Conservation (phyloP, 2,888 invertebrate genomes). For the Drosophila imparisetae region DNA sequence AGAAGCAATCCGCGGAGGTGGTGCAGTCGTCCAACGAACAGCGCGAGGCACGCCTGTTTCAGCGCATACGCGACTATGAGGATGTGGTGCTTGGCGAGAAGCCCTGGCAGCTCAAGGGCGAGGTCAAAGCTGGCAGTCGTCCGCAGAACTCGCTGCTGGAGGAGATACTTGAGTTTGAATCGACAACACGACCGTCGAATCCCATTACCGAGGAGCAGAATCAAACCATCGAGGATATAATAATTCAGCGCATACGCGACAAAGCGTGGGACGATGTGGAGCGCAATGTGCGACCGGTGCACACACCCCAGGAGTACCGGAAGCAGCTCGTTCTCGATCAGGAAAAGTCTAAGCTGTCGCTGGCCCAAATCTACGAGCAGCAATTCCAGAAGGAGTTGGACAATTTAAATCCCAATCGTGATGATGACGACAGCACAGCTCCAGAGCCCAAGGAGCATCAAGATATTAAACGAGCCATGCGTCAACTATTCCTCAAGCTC, state of each 20-base stretch:
- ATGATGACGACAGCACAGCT: constrained; percentile 85
- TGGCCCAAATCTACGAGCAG: constrained; percentile 97
- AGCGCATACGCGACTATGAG: constrained; percentile 90
- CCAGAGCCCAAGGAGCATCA: constrained; percentile 91
- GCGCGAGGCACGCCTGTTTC: constrained; percentile 89
- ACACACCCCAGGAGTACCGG: constrained; percentile 93
- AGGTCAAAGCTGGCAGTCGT: constrained; percentile 90
- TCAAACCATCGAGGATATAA: constrained; percentile 93
- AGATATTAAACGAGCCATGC: constrained; percentile 91
- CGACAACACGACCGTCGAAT: constrained; percentile 93
- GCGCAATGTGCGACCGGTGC: constrained; percentile 92
- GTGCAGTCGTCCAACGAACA: constrained; percentile 89
- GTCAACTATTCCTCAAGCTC: constrained; percentile 91
- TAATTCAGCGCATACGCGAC: constrained; percentile 96
- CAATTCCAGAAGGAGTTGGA: constrained; percentile 90
- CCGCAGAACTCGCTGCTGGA: constrained; percentile 97
- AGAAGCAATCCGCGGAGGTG: constrained; percentile 26
- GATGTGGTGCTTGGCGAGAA: constrained; percentile 91
- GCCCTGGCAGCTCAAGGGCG: constrained; percentile 97
- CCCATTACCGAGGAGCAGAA: constrained; percentile 97
- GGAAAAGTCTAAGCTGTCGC: constrained; percentile 96
- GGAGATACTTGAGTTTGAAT: constrained; percentile 95
- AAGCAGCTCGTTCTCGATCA: constrained; percentile 95
- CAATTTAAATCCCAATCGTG: constrained; percentile 79
- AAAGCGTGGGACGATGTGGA: constrained; percentile 97